Evolutionary conservation across 2,797 vertebrate species (phyloP), one percentile per base, ranked within the genome.

Genomic region (Enteromius anoplus): DNA sequence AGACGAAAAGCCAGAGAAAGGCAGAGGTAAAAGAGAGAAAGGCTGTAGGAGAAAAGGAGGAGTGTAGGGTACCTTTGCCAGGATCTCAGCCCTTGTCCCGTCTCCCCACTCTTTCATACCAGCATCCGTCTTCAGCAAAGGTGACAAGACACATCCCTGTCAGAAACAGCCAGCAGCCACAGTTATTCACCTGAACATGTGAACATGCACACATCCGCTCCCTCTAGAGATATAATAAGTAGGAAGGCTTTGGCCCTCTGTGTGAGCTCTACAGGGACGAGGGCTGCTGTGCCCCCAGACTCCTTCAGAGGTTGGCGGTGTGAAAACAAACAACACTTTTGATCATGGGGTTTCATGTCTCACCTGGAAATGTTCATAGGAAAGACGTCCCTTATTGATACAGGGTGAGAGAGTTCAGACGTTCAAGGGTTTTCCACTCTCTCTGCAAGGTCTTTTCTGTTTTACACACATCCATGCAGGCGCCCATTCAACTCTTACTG

Each of bases 141-240:
- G 93, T 97, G 96, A 97, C 96, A 97, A 95, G 94, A 92, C 90
- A 91, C 94, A 95, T 97, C 96, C 95, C 93, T 93, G 94, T 95
- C 94, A 96, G 93, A 92, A 91, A 82, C 34, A 89, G 91, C 94
- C 94, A 91, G 95, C 94, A 95, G 94, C 93, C 69, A 23, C 78
- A 62, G 83, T 83, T 51, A 51, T 60, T 82, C 87, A 78, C 86
- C 80, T 82, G 72, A 69, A 86, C 49, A 75, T 81, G 78, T 85
- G 79, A 73, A 77, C 40, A 72, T 83, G 86, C 70, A 87, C 83
- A 87, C 79, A 83, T 85, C 65, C 34, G 60, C 77, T 88, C 95
- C 95, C 96, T 96, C 94, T 92, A 91, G 96, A 97, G 94, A 96
- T 94, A 91, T 95, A 96, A 97, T 96, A 95, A 95, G 94, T 76